A percentile compares a stretch with the other conserved stretches of the same genome.
phyloP scores from a whole-genome alignment of 2,888 invertebrate species.

The Nematopogon swammerdamellus region DNA sequence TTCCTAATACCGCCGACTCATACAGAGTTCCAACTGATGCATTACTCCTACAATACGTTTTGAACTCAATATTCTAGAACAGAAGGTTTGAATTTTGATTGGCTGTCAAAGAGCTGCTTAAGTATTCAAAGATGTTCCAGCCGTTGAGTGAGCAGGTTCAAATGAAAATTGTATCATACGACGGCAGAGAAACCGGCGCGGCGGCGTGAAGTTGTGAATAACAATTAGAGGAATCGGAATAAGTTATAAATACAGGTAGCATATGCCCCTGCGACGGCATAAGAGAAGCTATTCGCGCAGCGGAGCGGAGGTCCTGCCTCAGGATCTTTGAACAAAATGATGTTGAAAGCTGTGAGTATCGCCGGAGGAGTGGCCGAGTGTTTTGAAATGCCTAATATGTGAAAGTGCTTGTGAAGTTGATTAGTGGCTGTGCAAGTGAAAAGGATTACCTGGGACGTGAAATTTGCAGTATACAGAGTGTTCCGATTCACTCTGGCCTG shows the following conservation, averaged over 20 bases:
- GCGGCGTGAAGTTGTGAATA: background rate
- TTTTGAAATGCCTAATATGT: conserved; percentile 8
- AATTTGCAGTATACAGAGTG: conserved; percentile 10
- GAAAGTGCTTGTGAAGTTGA: background rate
- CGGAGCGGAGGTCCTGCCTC: conserved; percentile 9
- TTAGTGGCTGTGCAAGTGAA: conserved; percentile 7
- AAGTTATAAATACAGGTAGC: conserved; percentile 50
- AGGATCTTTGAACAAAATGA: conserved; percentile 20
- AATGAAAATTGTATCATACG: background rate
- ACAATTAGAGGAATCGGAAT: conserved; percentile 6
- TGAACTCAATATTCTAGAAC: no score
- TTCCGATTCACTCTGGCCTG: background rate
- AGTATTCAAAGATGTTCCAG: no score
- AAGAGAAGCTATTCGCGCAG: conserved; percentile 34
- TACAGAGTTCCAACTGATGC: no score
- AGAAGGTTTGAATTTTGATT: no score
- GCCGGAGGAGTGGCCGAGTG: conserved; percentile 11
- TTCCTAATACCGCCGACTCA: no score
- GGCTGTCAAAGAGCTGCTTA: no score
- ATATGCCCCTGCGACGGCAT: conserved; percentile 25
- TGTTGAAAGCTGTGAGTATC: conserved; percentile 33
- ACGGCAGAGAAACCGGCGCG: background rate
- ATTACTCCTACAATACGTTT: no score
- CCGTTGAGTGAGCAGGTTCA: background rate
- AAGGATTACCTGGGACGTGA: conserved; percentile 16